Conservation (phyloP, 2,888 invertebrate species). For the Lithophane socia region DNA sequence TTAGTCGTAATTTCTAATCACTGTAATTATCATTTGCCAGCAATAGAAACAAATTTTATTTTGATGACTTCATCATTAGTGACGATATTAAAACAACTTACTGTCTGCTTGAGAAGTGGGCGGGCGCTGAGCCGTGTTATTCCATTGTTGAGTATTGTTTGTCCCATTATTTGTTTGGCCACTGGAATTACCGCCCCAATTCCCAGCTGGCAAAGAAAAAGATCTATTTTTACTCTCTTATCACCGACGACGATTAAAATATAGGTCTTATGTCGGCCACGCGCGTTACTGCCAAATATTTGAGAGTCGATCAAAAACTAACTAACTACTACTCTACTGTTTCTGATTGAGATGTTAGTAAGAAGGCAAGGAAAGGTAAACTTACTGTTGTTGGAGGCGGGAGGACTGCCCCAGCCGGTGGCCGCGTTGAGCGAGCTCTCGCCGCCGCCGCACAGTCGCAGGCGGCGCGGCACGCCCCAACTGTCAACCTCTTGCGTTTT, state of each 20-base stretch:
- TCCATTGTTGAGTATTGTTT: constrained; percentile 89
- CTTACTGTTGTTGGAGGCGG: constrained; percentile 91
- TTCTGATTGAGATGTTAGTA: constrained; percentile 44
- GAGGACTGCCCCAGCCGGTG: constrained; percentile 95
- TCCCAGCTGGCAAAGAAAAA: constrained; percentile 83
- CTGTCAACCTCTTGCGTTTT: constrained; percentile 76
- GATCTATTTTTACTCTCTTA: constrained; percentile 62
- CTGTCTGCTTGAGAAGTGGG: constrained; percentile 89
- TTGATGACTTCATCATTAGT: constrained; percentile 69
- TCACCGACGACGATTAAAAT: constrained; percentile 60
- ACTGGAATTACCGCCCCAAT: constrained; percentile 88
- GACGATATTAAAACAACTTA: constrained; percentile 78
- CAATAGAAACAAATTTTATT: constrained; percentile 68
- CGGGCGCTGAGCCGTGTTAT: constrained; percentile 87
- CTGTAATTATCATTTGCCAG: constrained; percentile 63
- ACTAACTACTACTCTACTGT: constrained; percentile 20
- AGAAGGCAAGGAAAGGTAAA: constrained; percentile 11
- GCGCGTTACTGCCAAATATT: constrained; percentile 56
- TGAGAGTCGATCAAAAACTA: constrained; percentile 53
- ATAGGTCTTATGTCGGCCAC: constrained; percentile 53
- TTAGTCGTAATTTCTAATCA: constrained; percentile 62
- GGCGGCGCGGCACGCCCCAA: constrained; percentile 91
- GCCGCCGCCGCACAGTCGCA: constrained; percentile 94
- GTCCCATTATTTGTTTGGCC: constrained; percentile 86
- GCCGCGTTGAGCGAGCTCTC: constrained; percentile 95